Conservation (phyloP, 30 jellyfish, hydroid and myxozoan genomes). For the Chironex yamaguchii region DNA sequence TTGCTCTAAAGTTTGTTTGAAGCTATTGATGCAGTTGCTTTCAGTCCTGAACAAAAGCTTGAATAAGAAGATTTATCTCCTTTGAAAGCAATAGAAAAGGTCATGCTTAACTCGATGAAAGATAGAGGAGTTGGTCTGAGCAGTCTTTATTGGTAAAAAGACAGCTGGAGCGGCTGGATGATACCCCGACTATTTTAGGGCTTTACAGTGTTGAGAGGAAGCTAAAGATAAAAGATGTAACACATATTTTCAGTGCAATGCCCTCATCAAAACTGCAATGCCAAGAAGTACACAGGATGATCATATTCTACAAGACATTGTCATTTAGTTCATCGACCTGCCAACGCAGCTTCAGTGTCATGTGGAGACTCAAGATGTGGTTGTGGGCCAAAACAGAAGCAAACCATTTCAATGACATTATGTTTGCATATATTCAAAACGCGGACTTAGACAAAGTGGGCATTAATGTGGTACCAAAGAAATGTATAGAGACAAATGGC, state of each 20-base stretch:
- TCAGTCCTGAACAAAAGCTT: too few relatives aligned
- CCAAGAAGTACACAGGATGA: constrained; percentile 38
- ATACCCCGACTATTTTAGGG: background rate
- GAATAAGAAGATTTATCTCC: too few relatives aligned
- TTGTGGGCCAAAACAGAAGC: constrained; percentile 42
- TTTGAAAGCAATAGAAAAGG: too few relatives aligned
- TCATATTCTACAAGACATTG: constrained; percentile 20
- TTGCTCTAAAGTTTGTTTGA: too few relatives aligned
- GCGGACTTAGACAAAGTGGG: too few relatives aligned
- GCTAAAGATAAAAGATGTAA: background rate
- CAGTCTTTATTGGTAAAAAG: too few relatives aligned
- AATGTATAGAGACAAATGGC: too few relatives aligned
- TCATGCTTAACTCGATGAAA: too few relatives aligned
- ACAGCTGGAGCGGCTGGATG: constrained; percentile 7
- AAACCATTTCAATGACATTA: constrained; percentile 52
- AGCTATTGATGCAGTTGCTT: too few relatives aligned
- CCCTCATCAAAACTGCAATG: constrained; percentile 23
- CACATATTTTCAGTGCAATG: background rate
- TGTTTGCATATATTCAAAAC: constrained; percentile 44
- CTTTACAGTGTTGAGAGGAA: background rate
- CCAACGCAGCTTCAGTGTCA: constrained; percentile 69
- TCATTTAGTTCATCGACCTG: constrained; percentile 33
- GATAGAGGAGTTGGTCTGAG: too few relatives aligned
- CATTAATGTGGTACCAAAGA: too few relatives aligned
- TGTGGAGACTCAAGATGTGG: constrained; percentile 60